phyloP scores from a whole-genome alignment of 2,888 invertebrate species.

The Ferdinandea cuprea region DNA sequence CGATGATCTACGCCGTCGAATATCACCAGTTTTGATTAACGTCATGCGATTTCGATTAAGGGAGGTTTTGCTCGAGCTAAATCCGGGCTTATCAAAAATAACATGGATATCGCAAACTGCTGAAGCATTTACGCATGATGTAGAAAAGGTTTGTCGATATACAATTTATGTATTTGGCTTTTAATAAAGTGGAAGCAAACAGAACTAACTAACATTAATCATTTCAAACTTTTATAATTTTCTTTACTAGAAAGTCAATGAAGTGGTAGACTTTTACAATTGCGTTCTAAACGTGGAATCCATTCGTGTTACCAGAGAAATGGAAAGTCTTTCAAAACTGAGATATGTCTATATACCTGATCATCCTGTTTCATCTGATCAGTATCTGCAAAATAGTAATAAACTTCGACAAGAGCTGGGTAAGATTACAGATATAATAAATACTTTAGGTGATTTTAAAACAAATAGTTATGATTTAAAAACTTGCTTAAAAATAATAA shows the following conservation, averaged over 20 bases:
- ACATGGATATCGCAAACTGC: conserved; percentile 91
- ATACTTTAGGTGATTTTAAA: no score
- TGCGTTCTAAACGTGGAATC: conserved; percentile 89
- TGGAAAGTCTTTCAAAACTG: conserved; percentile 86
- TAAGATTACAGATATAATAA: conserved; percentile 42
- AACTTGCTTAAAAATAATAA: no score
- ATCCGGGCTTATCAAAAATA: conserved; percentile 90
- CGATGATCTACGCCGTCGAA: conserved; percentile 84
- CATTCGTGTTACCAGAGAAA: conserved; percentile 88
- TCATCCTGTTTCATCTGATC: conserved; percentile 85
- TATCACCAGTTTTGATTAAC: conserved; percentile 85
- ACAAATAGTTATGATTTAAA: no score
- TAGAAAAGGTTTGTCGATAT: conserved; percentile 86
- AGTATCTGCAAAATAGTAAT: conserved; percentile 87
- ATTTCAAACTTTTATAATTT: background rate
- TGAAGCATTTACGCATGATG: conserved; percentile 80
- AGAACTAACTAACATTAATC: no score
- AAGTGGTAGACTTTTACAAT: conserved; percentile 77
- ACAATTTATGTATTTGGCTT: no score
- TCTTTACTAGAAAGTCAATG: conserved; percentile 77
- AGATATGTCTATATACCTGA: conserved; percentile 86
- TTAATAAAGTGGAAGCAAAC: no score
- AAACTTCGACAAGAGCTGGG: conserved; percentile 82
- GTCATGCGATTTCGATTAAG: conserved; percentile 87
- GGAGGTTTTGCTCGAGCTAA: conserved; percentile 88